Base-by-base conservation (phyloP, 2,113 vertebrate species). In the Oncorhynchus gorbuscha region DNA sequence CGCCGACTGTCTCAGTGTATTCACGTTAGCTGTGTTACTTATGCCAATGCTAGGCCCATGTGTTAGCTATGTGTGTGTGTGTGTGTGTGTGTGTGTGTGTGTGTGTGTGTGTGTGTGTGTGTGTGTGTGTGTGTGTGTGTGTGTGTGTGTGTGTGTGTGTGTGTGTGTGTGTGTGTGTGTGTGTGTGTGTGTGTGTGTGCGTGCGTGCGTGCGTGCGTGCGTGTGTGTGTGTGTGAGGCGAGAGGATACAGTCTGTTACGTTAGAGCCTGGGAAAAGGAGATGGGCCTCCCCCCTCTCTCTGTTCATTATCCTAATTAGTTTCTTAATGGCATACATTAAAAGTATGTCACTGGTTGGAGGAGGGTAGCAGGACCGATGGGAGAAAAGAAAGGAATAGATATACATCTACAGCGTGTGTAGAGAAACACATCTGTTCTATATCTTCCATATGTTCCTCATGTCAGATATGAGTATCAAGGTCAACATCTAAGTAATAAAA, bases 271-370 rank as follows among this genome's bases (percentile, higher is more conserved):
- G 11, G 12, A 45, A 49, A 7, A 1, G 35, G 0, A 22, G 69
- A n/a, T 0, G 39, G 7, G 11, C 32, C 71, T 62, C 45, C 73
- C 13, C 61, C 61, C n/a, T 5, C 32, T 51, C 9, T n/a, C 16
- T 20, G 13, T 7, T 75, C 55, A 75, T 75, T 66, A 35, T 69
- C 48, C 64, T 55, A 75, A 75, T 75, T 75, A 69, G 45, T 32
- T 67, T 20, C 26, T 55, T 75, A 75, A 75, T 75, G 65, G 39
- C 72, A 74, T 51, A 75, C 67, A 75, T 75, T 51, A 58, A 74
- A 58, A 67, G 67, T 69, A 35, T 66, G 67, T 51, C 64, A 67
- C 32, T 62, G 35, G 28, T 45, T 39, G 72, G 55, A 61, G 30
- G 72, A 62, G 59, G 11, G 13, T 24, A 65, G 45, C 11, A 24